phyloP scores from a whole-genome alignment of 2,113 vertebrate species.

The Strix aluco region DNA sequence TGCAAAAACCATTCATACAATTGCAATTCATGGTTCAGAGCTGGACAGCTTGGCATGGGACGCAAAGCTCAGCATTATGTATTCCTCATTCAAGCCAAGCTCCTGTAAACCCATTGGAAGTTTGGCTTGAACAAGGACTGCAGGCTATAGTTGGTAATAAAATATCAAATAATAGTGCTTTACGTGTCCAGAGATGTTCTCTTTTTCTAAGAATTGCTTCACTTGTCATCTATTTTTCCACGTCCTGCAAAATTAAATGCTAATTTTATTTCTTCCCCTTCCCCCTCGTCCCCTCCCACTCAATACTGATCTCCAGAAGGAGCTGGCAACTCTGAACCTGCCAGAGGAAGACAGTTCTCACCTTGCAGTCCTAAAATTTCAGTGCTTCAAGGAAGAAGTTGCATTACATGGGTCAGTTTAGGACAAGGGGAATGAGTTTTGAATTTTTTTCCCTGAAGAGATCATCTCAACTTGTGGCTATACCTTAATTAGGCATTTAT shows the following conservation, averaged over 20 bases:
- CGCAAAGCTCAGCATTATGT: background rate
- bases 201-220: slow-evolving; percentile 10
- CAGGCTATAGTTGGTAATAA: background rate
- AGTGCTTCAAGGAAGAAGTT: background rate
- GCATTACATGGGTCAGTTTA: background rate
- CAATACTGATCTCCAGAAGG: background rate
- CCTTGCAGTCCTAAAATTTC: background rate
- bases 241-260: slow-evolving; percentile 15
- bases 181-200: background rate
- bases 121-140: slow-evolving; percentile 15
- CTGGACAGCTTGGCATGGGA: slow-evolving; percentile 16
- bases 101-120: slow-evolving; percentile 25
- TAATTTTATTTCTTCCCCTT: slow-evolving; percentile 29
- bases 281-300: background rate
- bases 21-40: background rate
- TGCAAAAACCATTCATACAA: background rate
- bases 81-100: slow-evolving; percentile 40
- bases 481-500: background rate
- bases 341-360: background rate
- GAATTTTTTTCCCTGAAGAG: background rate
- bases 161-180: slow-evolving; percentile 16
- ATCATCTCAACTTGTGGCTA: background rate
- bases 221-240: slow-evolving; percentile 6
- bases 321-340: background rate
- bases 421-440: background rate